These are phyloP conservation scores for Typhlichthys subterraneus DNA, from an alignment of 2,797 vertebrate species.

Conservation along the genomic window DNA sequence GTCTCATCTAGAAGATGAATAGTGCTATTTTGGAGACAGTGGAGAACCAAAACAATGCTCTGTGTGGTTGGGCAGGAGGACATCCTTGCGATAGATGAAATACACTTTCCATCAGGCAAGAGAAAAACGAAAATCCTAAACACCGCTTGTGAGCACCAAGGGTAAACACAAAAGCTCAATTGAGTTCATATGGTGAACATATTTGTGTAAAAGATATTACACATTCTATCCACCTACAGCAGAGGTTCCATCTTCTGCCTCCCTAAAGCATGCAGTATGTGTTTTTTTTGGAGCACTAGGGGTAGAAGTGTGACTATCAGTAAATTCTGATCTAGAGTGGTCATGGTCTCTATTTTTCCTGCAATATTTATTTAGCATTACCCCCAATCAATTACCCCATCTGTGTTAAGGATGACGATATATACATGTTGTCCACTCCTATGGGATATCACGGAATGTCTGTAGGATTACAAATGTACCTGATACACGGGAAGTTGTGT, in stretches of 20 bases:
- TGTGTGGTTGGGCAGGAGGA: slow-evolving; percentile 51
- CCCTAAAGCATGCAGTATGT: slow-evolving; percentile 14
- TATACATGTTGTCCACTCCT: too few species aligned
- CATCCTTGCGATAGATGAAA: slow-evolving; percentile 62
- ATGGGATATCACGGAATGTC: too few species aligned
- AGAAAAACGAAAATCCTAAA: slow-evolving; percentile 34
- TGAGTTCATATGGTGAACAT: slow-evolving; percentile 11
- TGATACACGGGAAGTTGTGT: too few species aligned
- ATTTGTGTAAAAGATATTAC: slow-evolving; percentile 35
- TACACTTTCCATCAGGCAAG: slow-evolving; percentile 52
- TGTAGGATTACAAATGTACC: too few species aligned
- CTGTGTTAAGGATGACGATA: too few species aligned
- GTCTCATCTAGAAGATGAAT: slow-evolving; percentile 69
- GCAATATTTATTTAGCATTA: slow-evolving; percentile 13
- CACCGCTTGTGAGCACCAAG: slow-evolving; percentile 11
- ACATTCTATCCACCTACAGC: background rate
- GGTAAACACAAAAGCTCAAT: background rate
- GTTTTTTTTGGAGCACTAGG: slow-evolving; percentile 3
- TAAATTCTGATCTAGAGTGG: background rate
- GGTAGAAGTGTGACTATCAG: too few species aligned
- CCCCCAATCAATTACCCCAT: slow-evolving; percentile 15
- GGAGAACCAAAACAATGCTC: slow-evolving; percentile 64
- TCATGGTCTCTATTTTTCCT: slow-evolving; percentile 13
- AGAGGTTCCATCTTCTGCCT: too few species aligned
- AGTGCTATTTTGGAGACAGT: slow-evolving; percentile 67